A percentile compares a stretch with the other conserved stretches of the same genome.
phyloP scores from a whole-genome alignment of 2,797 vertebrate species.

The Amniataba percoides region DNA sequence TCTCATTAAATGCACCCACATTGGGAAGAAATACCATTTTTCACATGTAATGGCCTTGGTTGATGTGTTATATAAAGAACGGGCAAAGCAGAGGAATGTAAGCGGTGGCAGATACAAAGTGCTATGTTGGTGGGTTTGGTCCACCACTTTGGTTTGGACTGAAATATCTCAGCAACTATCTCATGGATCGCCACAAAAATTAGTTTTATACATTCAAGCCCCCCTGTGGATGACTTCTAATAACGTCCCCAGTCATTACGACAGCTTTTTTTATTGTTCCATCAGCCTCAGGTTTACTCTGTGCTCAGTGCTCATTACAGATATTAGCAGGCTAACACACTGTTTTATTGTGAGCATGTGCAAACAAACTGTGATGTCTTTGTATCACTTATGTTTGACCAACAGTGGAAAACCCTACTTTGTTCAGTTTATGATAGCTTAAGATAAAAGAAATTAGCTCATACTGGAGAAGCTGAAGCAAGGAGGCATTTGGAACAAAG shows the following conservation, averaged over 20 bases:
- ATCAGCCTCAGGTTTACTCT: too few species aligned
- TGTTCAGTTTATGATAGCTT: too few species aligned
- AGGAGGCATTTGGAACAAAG: not conserved
- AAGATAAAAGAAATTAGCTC: not conserved
- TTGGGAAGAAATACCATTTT: not conserved
- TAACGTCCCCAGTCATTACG: too few species aligned
- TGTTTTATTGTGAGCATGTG: too few species aligned
- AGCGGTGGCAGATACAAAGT: not conserved
- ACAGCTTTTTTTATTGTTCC: too few species aligned
- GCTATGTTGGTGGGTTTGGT: not conserved
- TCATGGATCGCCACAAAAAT: too few species aligned
- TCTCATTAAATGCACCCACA: conserved; percentile 1
- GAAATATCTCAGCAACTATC: too few species aligned
- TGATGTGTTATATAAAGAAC: not conserved
- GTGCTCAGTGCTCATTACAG: too few species aligned
- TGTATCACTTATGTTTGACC: not conserved
- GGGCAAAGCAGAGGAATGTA: not conserved
- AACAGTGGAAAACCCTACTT: not conserved
- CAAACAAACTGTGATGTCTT: not conserved
- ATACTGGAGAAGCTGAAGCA: not conserved
- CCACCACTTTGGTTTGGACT: not conserved
- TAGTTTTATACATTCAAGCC: too few species aligned
- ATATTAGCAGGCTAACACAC: too few species aligned
- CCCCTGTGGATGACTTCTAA: too few species aligned
- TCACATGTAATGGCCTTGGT: not conserved